These are phyloP conservation scores for Cryptophagus acutangulus DNA, from an alignment of 2,888 invertebrate genomes.

Conservation along the genomic window DNA sequence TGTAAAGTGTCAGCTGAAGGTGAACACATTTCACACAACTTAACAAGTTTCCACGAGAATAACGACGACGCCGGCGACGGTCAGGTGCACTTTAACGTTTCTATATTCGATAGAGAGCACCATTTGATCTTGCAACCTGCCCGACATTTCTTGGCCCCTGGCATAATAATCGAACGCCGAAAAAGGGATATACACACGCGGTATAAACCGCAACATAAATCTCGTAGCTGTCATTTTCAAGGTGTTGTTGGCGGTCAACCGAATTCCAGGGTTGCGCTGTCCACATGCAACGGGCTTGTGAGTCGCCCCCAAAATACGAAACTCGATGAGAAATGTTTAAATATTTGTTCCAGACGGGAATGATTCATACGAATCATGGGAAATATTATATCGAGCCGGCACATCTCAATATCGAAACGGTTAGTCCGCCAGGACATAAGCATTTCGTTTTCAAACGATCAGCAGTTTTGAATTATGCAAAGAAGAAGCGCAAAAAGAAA, in stretches of 20 bases:
- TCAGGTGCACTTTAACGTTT: slow-evolving; percentile 52
- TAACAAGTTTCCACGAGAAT: slow-evolving; percentile 56
- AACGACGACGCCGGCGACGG: slow-evolving; percentile 45
- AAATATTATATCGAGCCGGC: slow-evolving; percentile 72
- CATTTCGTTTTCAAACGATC: slow-evolving; percentile 67
- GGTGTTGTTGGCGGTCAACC: slow-evolving; percentile 68
- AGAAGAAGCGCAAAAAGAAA: slow-evolving; percentile 49
- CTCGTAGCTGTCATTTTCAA: slow-evolving; percentile 70
- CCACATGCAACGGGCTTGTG: slow-evolving; percentile 80
- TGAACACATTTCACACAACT: slow-evolving; percentile 34
- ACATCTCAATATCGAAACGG: slow-evolving; percentile 48
- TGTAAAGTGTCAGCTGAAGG: slow-evolving; percentile 58
- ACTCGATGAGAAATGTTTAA: background rate
- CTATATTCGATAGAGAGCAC: slow-evolving; percentile 43
- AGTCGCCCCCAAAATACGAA: slow-evolving; percentile 43
- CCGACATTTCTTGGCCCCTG: slow-evolving; percentile 63
- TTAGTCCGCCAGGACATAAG: slow-evolving; percentile 52
- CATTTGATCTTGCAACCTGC: slow-evolving; percentile 53
- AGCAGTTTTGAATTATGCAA: slow-evolving; percentile 49
- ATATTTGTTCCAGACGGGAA: slow-evolving; percentile 52
- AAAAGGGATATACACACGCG: slow-evolving; percentile 53
- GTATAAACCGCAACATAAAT: slow-evolving; percentile 49
- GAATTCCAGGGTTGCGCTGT: slow-evolving; percentile 68
- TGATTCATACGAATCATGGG: slow-evolving; percentile 60
- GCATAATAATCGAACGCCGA: slow-evolving; percentile 68